Conservation (phyloP, 2,888 invertebrate genomes). For the Nemapogon koenigi region DNA sequence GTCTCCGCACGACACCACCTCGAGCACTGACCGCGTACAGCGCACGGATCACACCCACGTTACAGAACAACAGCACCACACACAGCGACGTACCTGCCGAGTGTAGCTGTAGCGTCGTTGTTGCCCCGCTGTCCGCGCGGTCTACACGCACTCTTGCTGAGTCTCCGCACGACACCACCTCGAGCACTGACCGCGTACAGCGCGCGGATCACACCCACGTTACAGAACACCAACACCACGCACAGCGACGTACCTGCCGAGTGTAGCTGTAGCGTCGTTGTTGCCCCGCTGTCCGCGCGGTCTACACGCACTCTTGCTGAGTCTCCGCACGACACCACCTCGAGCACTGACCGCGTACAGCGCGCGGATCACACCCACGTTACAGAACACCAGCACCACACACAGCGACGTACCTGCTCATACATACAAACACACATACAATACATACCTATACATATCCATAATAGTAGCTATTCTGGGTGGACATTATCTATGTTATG, state of each 20-base stretch:
- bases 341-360: constrained; percentile 66
- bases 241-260: constrained; percentile 72
- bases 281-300: constrained; percentile 37
- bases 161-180: constrained; percentile 38
- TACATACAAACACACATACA: too few species aligned
- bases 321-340: constrained; percentile 38
- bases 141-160: constrained; percentile 43
- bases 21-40: constrained; percentile 65
- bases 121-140: constrained; percentile 37
- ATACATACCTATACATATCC: too few species aligned
- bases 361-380: constrained; percentile 80
- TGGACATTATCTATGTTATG: neutral
- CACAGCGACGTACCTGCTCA: constrained; percentile 76
- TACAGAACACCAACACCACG: constrained; percentile 80
- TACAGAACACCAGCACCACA: constrained; percentile 80
- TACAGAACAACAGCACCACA: constrained; percentile 80
- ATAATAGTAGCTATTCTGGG: too few species aligned
- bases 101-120: too few species aligned
- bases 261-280: neutral
- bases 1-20: constrained; percentile 39
- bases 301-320: constrained; percentile 43
- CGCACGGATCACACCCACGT: constrained; percentile 80
- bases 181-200: constrained; percentile 66
- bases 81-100: constrained; percentile 76
- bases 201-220: constrained; percentile 80